These are phyloP conservation scores for Hyperopisus bebe DNA, from an alignment of 2,113 vertebrate species.

Conservation along the genomic window DNA sequence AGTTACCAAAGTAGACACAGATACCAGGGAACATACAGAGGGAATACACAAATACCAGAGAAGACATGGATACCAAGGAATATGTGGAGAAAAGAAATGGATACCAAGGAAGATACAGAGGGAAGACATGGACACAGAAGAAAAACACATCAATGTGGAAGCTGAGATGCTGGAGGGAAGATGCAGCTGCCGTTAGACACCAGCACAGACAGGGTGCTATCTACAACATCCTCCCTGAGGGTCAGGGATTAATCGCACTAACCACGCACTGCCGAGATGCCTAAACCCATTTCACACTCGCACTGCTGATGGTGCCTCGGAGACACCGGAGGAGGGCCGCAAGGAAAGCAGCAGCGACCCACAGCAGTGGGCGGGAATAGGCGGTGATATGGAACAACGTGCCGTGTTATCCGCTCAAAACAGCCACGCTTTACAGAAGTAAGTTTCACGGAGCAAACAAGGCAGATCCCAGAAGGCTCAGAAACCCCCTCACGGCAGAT, in stretches of 20 bases:
- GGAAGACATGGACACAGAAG: background rate
- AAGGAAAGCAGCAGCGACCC: background rate
- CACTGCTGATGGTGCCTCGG: background rate
- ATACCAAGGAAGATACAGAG: background rate
- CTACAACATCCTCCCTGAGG: background rate
- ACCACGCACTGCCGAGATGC: background rate
- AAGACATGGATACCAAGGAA: background rate
- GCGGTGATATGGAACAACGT: background rate
- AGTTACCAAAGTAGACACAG: background rate
- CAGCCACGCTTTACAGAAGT: background rate
- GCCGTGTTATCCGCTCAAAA: background rate
- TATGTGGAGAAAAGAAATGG: background rate
- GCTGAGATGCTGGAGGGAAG: background rate
- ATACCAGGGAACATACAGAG: background rate
- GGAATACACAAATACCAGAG: background rate
- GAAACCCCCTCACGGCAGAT: background rate
- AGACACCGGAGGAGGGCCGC: background rate
- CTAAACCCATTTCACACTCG: background rate
- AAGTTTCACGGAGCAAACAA: background rate
- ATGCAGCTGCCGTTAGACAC: background rate
- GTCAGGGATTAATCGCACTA: background rate
- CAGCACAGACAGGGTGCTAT: background rate
- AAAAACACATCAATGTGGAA: background rate
- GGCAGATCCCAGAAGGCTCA: background rate
- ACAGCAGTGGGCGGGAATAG: background rate